These are phyloP conservation scores for Perccottus glenii DNA, from an alignment of 2,113 vertebrate species.

Conservation along the genomic window DNA sequence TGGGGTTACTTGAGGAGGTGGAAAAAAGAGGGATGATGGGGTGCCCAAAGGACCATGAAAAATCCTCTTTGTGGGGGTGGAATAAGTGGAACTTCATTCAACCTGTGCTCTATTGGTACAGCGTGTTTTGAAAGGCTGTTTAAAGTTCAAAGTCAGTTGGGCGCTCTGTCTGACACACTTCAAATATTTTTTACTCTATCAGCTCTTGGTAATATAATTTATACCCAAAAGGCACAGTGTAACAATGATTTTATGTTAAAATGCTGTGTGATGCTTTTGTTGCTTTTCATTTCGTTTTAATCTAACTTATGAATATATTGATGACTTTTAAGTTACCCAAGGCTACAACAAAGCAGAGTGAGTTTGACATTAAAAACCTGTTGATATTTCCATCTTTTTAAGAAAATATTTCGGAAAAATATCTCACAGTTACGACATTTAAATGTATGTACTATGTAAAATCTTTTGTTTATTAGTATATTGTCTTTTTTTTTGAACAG, in stretches of 20 bases:
- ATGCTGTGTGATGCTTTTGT: conserved; percentile 12
- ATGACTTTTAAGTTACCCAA: conserved; percentile 8
- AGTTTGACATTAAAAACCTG: not conserved
- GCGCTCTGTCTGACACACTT: conserved; percentile 28
- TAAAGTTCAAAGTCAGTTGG: conserved; percentile 55
- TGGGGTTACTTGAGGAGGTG: conserved; percentile 51
- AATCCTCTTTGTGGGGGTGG: conserved; percentile 51
- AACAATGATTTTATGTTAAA: conserved; percentile 39
- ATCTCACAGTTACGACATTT: no score
- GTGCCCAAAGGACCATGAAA: conserved; percentile 53
- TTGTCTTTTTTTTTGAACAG: no score
- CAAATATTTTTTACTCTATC: conserved; percentile 31
- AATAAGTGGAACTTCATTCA: conserved; percentile 50
- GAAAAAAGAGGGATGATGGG: conserved; percentile 29
- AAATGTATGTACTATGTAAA: no score
- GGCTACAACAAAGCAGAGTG: not conserved
- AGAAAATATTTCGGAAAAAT: no score
- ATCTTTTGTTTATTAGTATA: no score
- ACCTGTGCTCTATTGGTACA: conserved; percentile 34
- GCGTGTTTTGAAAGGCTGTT: conserved; percentile 45
- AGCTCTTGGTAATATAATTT: conserved; percentile 11
- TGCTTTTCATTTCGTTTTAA: no score
- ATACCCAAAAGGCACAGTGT: conserved; percentile 15
- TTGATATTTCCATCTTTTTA: no score
- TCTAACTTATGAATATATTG: no score